Base-by-base conservation (phyloP, 2,113 vertebrate genomes). In the Ginglymostoma cirratum region DNA sequence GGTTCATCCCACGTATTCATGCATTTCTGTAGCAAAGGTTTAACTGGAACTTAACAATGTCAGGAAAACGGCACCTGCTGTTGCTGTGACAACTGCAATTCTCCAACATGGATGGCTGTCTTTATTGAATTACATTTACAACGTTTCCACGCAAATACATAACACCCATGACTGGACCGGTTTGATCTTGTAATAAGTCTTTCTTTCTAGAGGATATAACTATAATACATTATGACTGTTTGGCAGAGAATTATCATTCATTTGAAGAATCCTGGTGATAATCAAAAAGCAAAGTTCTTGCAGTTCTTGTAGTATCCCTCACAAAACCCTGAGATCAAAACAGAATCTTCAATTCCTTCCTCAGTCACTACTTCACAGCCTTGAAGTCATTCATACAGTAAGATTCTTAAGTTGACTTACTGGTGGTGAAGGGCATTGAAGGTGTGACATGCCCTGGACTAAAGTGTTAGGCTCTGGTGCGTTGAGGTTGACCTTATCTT, bases 391-490 rank as follows among this genome's bases (percentile, higher is more conserved):
- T 93, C 89, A 93, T 93, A 93, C 61, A 93, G 61, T 93, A 93
- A 93, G 89, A 93, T 93, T 65, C 61, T 93, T 93, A 93, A 93
- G 89, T 66, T 93, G 61, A 93, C 89, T 93, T 93, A 93, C 89
- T 66, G 89, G 89, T 66, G 61, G 61, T 93, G 89, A 66, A 67
- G 89, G 89, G 61, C 89, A 93, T 66, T 65, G 89, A 93, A 38
- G 89, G 21, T 66, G 65, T 93, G 55, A 42, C 89, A 93, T 93
- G 89, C 89, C 89, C 34, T 93, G 61, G 61, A 38, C 89, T 93
- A 93, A 93, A 23, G 89, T 93, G 61, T 65, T 93, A 93, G 89
- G 89, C 89, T 93, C 61, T 93, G 89, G 7, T 65, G 17, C 34
- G 34, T 66, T 93, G 61, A 67, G 61, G 38, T 66, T 93, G 89